These are phyloP conservation scores for Ptilonorhynchus violaceus DNA, from an alignment of 2,113 vertebrate genomes.

Conservation along the genomic window DNA sequence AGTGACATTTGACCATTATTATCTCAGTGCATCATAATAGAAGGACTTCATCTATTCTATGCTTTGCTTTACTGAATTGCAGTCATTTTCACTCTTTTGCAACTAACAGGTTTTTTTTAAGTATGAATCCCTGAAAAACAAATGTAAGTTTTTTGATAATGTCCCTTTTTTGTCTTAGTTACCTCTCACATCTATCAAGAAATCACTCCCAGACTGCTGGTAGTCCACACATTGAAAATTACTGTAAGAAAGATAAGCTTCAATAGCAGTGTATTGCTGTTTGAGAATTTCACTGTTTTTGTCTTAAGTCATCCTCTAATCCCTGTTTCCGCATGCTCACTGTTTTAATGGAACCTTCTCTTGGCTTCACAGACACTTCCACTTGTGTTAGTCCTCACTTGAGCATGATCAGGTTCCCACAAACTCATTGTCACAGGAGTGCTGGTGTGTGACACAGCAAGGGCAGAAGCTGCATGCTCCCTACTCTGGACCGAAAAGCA, in stretches of 20 bases:
- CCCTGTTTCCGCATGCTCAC: accelerated
- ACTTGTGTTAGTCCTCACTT: not conserved
- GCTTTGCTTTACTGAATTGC: not conserved
- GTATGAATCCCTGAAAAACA: not conserved
- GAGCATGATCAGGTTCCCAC: not conserved
- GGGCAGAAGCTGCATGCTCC: not conserved
- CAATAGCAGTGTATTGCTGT: not conserved
- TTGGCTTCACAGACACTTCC: not conserved
- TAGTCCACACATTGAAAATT: not conserved
- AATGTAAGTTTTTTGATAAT: not conserved
- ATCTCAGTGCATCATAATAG: not conserved
- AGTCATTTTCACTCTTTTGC: not conserved
- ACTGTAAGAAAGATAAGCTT: not conserved
- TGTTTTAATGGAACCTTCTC: not conserved
- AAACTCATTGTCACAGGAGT: not conserved
- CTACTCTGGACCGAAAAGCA: not conserved
- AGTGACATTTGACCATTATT: not conserved
- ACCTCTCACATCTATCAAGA: not conserved
- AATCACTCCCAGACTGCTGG: not conserved
- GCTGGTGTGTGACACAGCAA: accelerated
- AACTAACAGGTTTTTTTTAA: not conserved
- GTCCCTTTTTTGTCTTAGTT: not conserved
- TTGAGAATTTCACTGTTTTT: not conserved
- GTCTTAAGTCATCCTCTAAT: not conserved
- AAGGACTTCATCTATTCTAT: not conserved